phyloP scores from a whole-genome alignment of 2,888 invertebrate genomes.

The Subacronicta megacephala region DNA sequence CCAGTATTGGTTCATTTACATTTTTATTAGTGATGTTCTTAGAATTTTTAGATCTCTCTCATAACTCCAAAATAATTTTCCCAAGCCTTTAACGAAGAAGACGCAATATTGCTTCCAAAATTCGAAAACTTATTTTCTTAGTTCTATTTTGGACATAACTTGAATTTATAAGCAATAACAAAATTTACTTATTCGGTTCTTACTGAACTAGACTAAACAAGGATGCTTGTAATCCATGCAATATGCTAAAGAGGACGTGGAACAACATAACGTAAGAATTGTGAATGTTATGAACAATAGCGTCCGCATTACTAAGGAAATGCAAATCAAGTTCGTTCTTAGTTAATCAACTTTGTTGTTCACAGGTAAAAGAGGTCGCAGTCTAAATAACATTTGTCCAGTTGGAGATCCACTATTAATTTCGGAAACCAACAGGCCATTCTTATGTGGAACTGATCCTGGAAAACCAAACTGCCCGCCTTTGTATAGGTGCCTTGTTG shows the following conservation, averaged over 20 bases:
- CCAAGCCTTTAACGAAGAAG: too few species aligned
- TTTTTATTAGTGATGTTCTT: too few species aligned
- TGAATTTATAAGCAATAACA: neutral
- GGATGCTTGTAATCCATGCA: conserved; percentile 12
- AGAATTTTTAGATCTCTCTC: too few species aligned
- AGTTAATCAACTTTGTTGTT: conserved; percentile 34
- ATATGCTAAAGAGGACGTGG: conserved; percentile 16
- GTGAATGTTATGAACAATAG: conserved; percentile 10
- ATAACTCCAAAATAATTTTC: too few species aligned
- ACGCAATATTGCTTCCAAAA: too few species aligned
- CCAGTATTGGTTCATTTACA: too few species aligned
- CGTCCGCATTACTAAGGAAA: conserved; percentile 21
- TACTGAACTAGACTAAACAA: conserved; percentile 12
- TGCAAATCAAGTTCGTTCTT: conserved; percentile 15
- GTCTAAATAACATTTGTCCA: conserved; percentile 94
- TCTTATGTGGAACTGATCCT: conserved; percentile 94
- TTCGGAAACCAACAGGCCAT: conserved; percentile 93
- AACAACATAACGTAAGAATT: conserved; percentile 20
- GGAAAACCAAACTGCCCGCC: conserved; percentile 96
- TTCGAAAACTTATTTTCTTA: too few species aligned
- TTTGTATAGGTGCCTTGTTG: conserved; percentile 94
- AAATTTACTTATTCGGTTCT: neutral
- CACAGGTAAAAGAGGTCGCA: conserved; percentile 93
- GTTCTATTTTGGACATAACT: neutral
- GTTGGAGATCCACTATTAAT: conserved; percentile 93